phyloP scores from a whole-genome alignment of 1,140 invertebrate genomes.

The Drosophila orena region DNA sequence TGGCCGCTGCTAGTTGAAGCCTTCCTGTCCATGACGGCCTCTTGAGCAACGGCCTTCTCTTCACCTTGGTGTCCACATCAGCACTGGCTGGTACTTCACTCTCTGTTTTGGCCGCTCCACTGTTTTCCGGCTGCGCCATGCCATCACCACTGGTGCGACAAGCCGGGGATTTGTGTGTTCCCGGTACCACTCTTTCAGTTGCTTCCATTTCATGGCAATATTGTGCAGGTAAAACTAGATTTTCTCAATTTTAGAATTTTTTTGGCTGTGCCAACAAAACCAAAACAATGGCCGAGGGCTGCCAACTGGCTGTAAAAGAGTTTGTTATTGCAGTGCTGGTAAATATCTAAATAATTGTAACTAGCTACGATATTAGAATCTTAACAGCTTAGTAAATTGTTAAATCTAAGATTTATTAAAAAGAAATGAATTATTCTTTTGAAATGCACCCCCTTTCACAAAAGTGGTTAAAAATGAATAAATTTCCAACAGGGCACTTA shows the following conservation, averaged over 20 bases:
- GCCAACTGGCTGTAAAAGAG: constrained; percentile 28
- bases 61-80: constrained; percentile 26
- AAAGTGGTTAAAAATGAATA: not conserved
- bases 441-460: too few relatives aligned
- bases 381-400: too few relatives aligned
- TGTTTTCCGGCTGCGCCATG: constrained; percentile 85
- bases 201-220: constrained; percentile 43
- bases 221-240: constrained; percentile 8
- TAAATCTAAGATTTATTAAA: too few relatives aligned
- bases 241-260: constrained; percentile 22
- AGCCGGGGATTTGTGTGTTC: constrained; percentile 15
- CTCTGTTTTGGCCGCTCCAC: constrained; percentile 82
- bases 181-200: constrained; percentile 1
- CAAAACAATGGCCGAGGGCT: constrained; percentile 47
- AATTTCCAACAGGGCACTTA: not conserved
- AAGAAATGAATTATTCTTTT: too few relatives aligned
- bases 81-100: constrained; percentile 27
- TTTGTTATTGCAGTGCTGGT: too few relatives aligned
- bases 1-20: constrained; percentile 14
- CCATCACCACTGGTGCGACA: constrained; percentile 87
- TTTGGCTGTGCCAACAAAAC: constrained; percentile 60
- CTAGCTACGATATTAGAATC: too few relatives aligned
- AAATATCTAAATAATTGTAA: not conserved
- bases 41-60: constrained; percentile 56
- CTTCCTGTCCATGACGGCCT: constrained; percentile 42